A percentile compares a stretch with the other conserved stretches of the same genome.
phyloP scores from a whole-genome alignment of 2,888 invertebrate genomes.

The Automeris io region DNA sequence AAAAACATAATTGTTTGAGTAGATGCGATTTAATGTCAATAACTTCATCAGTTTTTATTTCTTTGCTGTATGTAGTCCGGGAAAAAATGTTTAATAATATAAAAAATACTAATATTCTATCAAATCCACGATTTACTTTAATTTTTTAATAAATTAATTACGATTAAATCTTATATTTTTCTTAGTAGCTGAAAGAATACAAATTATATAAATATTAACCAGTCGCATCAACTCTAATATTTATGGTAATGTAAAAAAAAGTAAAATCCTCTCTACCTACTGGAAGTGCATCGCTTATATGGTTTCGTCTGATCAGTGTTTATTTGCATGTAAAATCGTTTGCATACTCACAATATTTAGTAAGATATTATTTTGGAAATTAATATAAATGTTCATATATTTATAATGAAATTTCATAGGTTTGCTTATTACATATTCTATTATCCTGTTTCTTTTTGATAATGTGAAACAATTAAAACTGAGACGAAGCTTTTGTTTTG shows the following conservation, averaged over 20 bases:
- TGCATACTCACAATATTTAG: conserved; percentile 56
- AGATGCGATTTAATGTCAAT: no score
- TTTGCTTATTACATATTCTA: conserved; percentile 19
- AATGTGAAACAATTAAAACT: no score
- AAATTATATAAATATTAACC: background rate
- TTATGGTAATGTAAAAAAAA: background rate
- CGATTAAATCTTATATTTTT: background rate
- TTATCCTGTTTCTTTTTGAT: no score
- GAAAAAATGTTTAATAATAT: no score
- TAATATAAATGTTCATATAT: no score
- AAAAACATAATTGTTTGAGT: background rate
- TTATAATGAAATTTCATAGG: background rate
- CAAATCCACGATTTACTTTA: no score
- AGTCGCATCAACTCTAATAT: background rate
- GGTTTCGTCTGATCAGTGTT: conserved; percentile 58
- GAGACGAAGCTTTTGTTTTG: no score
- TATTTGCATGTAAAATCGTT: conserved; percentile 74
- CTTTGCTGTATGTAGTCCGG: no score
- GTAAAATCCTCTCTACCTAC: conserved; percentile 37
- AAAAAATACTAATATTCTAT: no score
- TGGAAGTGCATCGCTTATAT: conserved; percentile 62
- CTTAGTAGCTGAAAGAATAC: background rate
- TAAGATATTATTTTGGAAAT: conserved; percentile 37
- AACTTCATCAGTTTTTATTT: no score
- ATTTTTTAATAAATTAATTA: background rate